Evolutionary conservation across 2,113 vertebrate species (phyloP).

Genomic region (Rostratula benghalensis): DNA sequence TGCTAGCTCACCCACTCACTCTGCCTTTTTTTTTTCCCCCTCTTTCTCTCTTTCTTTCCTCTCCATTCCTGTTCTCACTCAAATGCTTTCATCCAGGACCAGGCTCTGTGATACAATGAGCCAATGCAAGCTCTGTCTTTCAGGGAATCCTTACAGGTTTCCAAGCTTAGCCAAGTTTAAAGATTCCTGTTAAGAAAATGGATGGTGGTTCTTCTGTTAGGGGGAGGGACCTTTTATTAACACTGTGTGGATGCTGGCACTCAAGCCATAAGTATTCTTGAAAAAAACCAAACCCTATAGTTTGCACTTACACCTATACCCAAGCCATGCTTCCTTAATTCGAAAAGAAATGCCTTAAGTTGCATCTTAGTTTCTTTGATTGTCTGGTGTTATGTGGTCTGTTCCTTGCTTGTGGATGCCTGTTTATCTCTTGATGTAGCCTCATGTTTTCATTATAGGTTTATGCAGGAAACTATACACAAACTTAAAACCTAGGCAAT

Average conservation of each 20-base stretch:
- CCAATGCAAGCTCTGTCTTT: not conserved
- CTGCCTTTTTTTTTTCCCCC: not conserved
- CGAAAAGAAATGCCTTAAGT: not conserved
- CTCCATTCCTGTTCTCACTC: not conserved
- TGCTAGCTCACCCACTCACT: not conserved
- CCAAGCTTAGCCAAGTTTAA: not conserved
- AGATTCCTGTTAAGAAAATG: not conserved
- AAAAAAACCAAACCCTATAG: not conserved
- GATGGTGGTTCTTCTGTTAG: not conserved
- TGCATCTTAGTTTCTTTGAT: not conserved
- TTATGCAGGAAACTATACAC: not conserved
- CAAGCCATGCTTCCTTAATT: not conserved
- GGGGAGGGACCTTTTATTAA: not conserved
- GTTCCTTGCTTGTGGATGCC: not conserved
- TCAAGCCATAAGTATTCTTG: not conserved
- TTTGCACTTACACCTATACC: not conserved
- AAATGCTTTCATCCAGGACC: not conserved
- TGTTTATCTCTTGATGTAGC: not conserved
- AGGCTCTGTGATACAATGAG: not conserved
- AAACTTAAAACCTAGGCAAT: not conserved
- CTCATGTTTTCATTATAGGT: not conserved
- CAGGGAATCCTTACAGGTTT: not conserved
- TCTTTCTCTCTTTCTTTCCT: not conserved
- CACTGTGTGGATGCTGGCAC: not conserved
- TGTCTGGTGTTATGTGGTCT: fast-evolving